These are phyloP conservation scores for Noctua janthina DNA, from an alignment of 2,888 invertebrate genomes.

Conservation along the genomic window DNA sequence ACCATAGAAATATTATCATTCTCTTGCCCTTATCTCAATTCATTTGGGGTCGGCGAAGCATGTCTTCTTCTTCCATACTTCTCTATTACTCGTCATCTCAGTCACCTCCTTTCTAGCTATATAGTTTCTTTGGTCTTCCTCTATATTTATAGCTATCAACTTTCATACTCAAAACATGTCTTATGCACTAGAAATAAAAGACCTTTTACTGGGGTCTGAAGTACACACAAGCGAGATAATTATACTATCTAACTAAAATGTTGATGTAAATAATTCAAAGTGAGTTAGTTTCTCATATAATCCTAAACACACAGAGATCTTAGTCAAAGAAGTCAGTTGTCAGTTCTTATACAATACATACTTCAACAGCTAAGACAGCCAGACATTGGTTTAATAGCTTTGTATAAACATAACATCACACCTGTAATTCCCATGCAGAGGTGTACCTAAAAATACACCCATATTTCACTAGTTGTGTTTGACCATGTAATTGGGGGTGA, in stretches of 20 bases:
- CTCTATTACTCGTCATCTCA: background rate
- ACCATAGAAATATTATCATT: background rate
- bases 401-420: background rate
- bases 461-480: no score
- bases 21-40: background rate
- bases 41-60: background rate
- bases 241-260: background rate
- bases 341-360: background rate
- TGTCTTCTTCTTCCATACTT: background rate
- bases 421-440: background rate
- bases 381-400: conserved; percentile 65
- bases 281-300: background rate
- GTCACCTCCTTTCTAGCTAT: background rate
- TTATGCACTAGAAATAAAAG: background rate
- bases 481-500: no score
- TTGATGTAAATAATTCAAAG: background rate
- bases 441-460: no score
- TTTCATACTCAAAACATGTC: background rate
- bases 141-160: background rate
- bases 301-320: background rate
- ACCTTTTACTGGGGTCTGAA: background rate
- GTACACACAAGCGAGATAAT: background rate
- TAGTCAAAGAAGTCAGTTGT: background rate
- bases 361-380: background rate
- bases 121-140: background rate